Percentiles rank a stretch among this genome's conserved stretches.
phyloP scores from a whole-genome alignment of 1,140 invertebrate genomes.

The Chironomus tepperi region DNA sequence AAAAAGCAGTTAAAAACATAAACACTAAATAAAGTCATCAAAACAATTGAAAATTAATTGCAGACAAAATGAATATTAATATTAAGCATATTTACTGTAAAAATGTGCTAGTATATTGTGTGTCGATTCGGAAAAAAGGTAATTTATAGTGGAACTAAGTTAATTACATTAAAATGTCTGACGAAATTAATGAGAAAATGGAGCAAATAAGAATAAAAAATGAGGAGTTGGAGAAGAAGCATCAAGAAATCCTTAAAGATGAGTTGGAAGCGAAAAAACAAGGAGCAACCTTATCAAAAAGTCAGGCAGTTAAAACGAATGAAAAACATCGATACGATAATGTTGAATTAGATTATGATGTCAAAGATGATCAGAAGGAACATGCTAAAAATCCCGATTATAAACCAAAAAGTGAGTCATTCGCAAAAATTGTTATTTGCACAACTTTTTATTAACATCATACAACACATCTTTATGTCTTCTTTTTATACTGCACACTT shows the following conservation, averaged over 20 bases:
- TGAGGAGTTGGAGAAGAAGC: slow-evolving; percentile 42
- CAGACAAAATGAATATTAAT: too few relatives aligned
- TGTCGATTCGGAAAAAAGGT: too few relatives aligned
- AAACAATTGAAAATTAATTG: too few relatives aligned
- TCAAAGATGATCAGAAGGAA: slow-evolving; percentile 22
- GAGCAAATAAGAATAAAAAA: slow-evolving; percentile 42
- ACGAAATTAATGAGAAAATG: slow-evolving; percentile 37
- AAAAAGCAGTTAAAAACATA: too few relatives aligned
- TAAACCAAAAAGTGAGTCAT: slow-evolving; percentile 1
- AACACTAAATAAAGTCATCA: too few relatives aligned
- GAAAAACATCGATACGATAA: slow-evolving; percentile 34
- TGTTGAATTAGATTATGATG: slow-evolving; percentile 26
- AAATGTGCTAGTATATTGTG: too few relatives aligned
- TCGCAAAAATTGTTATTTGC: background rate
- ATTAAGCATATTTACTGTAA: too few relatives aligned
- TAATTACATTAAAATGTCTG: background rate
- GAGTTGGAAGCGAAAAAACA: slow-evolving; percentile 41
- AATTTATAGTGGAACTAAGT: background rate
- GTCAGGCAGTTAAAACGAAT: slow-evolving; percentile 37
- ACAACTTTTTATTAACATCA: background rate
- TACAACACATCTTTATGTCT: slow-evolving; percentile 6
- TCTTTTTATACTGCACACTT: background rate
- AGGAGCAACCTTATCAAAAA: slow-evolving; percentile 42
- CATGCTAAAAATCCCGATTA: slow-evolving; percentile 23
- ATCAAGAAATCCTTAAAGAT: slow-evolving; percentile 44